Percentiles rank a stretch among this genome's conserved stretches.
Evolutionary conservation across 2,113 vertebrate species (phyloP).

Genomic region (Paradisaea rubra): DNA sequence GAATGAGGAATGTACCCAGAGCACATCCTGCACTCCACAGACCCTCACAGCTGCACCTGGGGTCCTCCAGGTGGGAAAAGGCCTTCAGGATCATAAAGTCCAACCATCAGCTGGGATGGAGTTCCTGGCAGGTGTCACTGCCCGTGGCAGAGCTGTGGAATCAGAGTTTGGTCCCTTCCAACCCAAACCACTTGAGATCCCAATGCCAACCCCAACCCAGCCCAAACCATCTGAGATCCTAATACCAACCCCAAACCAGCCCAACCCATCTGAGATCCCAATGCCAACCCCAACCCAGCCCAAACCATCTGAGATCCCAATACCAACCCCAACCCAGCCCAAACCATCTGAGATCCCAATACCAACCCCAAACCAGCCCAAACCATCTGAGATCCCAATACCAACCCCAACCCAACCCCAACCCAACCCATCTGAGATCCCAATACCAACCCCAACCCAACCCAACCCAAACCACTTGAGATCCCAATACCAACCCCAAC

Average conservation of each 20-base stretch:
- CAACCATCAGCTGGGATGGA: background rate
- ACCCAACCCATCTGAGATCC: background rate
- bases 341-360: background rate
- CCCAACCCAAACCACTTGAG: background rate
- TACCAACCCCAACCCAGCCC: background rate
- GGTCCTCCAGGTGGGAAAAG: background rate
- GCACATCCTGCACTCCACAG: conserved; percentile 1
- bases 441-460: background rate
- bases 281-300: background rate
- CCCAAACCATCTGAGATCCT: background rate
- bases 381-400: background rate
- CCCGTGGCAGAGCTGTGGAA: background rate
- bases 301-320: background rate
- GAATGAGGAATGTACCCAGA: background rate
- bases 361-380: background rate
- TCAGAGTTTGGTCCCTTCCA: background rate
- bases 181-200: background rate
- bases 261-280: background rate
- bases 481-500: background rate
- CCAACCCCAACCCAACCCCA: background rate
- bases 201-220: background rate
- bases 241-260: background rate
- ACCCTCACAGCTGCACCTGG: background rate
- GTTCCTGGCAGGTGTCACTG: background rate
- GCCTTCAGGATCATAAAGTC: background rate